Evolutionary conservation across 1,140 invertebrate genomes (phyloP), one percentile per base, ranked within the genome.

Genomic region (Drosophila sechellia): DNA sequence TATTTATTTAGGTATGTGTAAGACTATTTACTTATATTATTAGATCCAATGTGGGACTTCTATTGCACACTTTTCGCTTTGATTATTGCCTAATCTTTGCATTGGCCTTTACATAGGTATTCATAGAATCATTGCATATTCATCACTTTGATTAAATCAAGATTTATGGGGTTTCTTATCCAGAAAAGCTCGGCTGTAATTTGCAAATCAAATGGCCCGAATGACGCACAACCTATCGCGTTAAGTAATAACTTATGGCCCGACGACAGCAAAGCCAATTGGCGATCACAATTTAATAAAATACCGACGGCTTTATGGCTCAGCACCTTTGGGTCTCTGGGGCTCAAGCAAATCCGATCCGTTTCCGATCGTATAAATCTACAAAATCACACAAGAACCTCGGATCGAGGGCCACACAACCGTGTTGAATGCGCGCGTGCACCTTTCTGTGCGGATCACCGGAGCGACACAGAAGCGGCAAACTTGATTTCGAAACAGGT

Each of bases 401-500:
- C 37, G 64, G 63, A 60, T 79, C 54, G 60, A 61, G 65, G 66
- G 55, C 70, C 60, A 75, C 84, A 87, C 84, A 87, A 87, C 84
- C 84, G 83, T 89, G 76, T 83, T 80, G 84, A 89, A 89, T 90
- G 84, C 84, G 84, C 84, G 84, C 85, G 76, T 89, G 77, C 85
- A 89, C 85, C 84, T 89, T 89, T 89, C 84, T 89, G 84, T 84
- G 77, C 84, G 84, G 84, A 89, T 89, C 84, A 84, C 73, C 84
- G 77, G 63, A 89, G 84, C 84, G 84, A 89, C 85, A 89, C 84
- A 89, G 84, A 89, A 89, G 84, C 85, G 79, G 60, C 79, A 89
- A 89, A 89, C 84, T 89, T 89, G 84, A 89, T 89, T 90, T 83
- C 80, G 71, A 89, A 87, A 87, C 84, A 84, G 84, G 84, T 89